Evolutionary conservation across 1,140 invertebrate species (phyloP), one percentile per base, ranked within the genome.

Genomic region (Acyrthosiphon pisum): DNA sequence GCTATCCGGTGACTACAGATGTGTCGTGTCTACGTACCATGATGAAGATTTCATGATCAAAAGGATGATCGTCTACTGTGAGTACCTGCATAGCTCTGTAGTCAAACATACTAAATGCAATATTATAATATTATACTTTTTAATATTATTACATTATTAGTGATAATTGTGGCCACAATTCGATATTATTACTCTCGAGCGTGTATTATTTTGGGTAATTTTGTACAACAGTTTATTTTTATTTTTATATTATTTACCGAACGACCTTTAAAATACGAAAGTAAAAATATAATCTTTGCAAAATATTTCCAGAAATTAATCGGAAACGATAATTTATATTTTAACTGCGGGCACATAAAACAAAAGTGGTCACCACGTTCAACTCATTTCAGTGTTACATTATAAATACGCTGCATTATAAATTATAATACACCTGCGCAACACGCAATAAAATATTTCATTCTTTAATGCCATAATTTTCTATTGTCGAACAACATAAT

Each of bases 1-100:
- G 93, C 95, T 97, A 94, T 96, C 96, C 50, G 97, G 97, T 23
- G 96, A 97, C 84, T 98, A 97, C 94, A 97, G 96, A 18, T 98
- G 97, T 95, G 95, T 96, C 46, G 97, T 98, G 3, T 97, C 96
- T 0, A 97, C 97, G 0, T 96, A 97, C 93, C 95, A 96, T 94
- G 96, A 96, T 30, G 97, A 97, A 94, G 97, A 97, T 93, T 96
- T 96, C 76, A 96, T 95, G 94, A 96, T 96, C 76, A 96, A 96
- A 93, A 96, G 95, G 50, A 97, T 98, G 97, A 96, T 96, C 94
- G 96, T 98, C 93, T 97, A 96, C 94, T 96, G 97, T 97, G 94
- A 96, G 97, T 96, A 92, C 60, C 7, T 22, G 4, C 30, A 68
- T 11, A 46, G 9, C 44, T 46, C 44, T 46, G 44, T 46, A 56